phyloP scores from a whole-genome alignment of 2,888 invertebrate genomes.

The Lepidocyrtinus sp. region DNA sequence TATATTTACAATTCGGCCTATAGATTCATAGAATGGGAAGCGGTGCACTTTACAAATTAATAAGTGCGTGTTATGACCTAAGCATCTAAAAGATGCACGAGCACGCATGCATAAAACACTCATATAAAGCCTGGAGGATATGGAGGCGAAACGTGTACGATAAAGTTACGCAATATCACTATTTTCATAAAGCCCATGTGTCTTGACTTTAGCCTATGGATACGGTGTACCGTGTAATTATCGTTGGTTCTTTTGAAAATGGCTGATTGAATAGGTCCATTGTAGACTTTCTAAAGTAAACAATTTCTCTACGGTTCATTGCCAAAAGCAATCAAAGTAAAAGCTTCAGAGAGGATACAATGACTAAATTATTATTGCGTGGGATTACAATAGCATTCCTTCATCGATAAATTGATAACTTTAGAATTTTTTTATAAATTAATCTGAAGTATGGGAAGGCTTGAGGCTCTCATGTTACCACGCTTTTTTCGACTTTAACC shows the following conservation, averaged over 20 bases:
- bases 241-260: neutral
- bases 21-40: neutral
- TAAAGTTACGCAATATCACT: too few relatives aligned
- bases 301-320: neutral
- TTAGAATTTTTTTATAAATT: neutral
- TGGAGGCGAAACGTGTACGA: too few relatives aligned
- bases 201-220: too few relatives aligned
- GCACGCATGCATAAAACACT: constrained; percentile 27
- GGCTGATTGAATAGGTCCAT: constrained; percentile 5
- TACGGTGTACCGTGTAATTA: too few relatives aligned
- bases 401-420: neutral
- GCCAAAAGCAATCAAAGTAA: constrained; percentile 12
- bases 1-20: too few relatives aligned
- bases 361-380: neutral
- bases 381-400: neutral
- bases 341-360: neutral
- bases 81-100: constrained; percentile 22
- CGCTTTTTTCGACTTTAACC: too few relatives aligned
- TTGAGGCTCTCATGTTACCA: constrained; percentile 11
- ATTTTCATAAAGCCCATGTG: too few relatives aligned
- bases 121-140: too few relatives aligned
- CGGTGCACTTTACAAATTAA: constrained; percentile 23
- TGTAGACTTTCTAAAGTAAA: neutral
- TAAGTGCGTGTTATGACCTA: constrained; percentile 16
- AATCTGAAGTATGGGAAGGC: constrained; percentile 11